These are phyloP conservation scores for Acanthiza pusilla DNA, from an alignment of 2,797 vertebrate genomes.

Conservation along the genomic window DNA sequence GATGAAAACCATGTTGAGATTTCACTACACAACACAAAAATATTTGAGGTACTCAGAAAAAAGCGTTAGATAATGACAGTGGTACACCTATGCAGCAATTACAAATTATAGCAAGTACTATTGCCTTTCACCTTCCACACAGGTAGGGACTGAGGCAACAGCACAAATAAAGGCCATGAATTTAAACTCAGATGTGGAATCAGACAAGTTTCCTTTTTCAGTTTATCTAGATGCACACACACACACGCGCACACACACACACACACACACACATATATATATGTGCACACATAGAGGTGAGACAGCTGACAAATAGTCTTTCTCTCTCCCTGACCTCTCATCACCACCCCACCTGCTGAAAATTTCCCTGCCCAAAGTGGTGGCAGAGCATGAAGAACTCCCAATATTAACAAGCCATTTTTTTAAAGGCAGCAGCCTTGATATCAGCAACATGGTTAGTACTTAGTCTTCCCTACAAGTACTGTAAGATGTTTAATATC, in stretches of 20 bases:
- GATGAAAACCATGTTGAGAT: background rate
- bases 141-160: background rate
- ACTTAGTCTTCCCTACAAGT: background rate
- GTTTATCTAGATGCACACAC: background rate
- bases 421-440: background rate
- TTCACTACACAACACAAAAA: background rate
- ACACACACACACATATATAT: background rate
- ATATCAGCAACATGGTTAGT: background rate
- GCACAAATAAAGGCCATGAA: background rate
- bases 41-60: background rate
- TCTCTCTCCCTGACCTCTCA: fast-evolving
- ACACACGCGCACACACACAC: background rate
- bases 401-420: background rate
- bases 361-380: background rate
- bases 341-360: background rate
- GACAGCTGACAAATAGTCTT: background rate
- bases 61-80: background rate
- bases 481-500: background rate
- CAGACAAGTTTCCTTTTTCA: background rate
- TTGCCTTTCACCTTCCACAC: background rate
- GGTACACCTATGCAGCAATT: background rate
- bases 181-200: background rate
- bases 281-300: fast-evolving
- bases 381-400: background rate
- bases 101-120: too few relatives aligned